A percentile compares a stretch with the other conserved stretches of the same genome.
Evolutionary conservation across 1,140 invertebrate genomes (phyloP).

Genomic region (Lordiphosa mommai): DNA sequence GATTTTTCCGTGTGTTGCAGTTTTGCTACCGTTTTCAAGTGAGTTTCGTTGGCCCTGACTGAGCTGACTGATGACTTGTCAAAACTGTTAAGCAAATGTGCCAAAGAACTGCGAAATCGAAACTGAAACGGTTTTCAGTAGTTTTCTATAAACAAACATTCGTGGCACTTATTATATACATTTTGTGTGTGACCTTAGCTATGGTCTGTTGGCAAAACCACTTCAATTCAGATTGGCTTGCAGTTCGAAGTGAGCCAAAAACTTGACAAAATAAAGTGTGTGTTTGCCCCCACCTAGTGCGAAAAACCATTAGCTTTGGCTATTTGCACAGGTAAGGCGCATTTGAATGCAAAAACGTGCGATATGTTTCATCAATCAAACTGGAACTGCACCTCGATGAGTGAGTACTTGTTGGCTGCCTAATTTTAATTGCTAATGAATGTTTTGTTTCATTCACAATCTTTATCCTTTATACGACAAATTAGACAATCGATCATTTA

Average conservation of each 20-base stretch:
- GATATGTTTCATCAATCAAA: constrained; percentile 61
- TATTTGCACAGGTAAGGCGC: not conserved
- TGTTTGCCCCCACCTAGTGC: not conserved
- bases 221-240: constrained; percentile 25
- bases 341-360: constrained; percentile 14
- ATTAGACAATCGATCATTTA: constrained; percentile 65
- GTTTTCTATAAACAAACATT: not conserved
- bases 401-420: too few species aligned
- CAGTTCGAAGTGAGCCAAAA: constrained; percentile 22
- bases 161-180: too few species aligned
- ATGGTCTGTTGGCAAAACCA: not conserved
- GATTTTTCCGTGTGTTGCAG: too few species aligned
- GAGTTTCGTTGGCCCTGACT: too few species aligned
- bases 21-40: too few species aligned
- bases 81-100: too few species aligned
- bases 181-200: too few species aligned
- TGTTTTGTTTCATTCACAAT: constrained; percentile 41
- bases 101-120: constrained; percentile 8
- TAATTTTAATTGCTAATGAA: constrained; percentile 63
- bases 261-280: constrained; percentile 19
- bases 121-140: not conserved
- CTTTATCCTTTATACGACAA: constrained; percentile 57
- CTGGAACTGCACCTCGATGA: constrained; percentile 51
- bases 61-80: too few species aligned
- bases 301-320: not conserved